These are phyloP conservation scores for Scortum barcoo DNA, from an alignment of 2,113 vertebrate species.

Conservation along the genomic window DNA sequence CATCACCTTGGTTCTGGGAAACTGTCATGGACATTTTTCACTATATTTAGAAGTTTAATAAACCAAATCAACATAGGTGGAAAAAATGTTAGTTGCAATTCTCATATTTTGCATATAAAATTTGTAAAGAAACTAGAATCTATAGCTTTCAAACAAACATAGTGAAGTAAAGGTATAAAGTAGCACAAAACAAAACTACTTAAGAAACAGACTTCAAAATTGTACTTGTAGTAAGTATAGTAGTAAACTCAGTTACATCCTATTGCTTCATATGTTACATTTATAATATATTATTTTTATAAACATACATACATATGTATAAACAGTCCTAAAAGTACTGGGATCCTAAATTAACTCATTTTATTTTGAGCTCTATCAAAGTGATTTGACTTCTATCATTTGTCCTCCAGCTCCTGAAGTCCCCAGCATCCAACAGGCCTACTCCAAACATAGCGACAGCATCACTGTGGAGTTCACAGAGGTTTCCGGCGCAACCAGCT, in stretches of 20 bases:
- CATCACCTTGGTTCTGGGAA: background rate
- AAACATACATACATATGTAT: background rate
- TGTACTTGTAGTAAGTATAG: too few relatives aligned
- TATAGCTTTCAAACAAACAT: background rate
- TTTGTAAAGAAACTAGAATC: background rate
- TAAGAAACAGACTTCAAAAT: too few relatives aligned
- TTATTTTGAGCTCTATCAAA: background rate
- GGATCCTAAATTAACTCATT: background rate
- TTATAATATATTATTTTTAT: background rate
- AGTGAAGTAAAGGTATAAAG: too few relatives aligned
- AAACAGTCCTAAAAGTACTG: background rate
- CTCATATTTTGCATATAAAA: background rate
- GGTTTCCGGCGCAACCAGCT: slow-evolving; percentile 87
- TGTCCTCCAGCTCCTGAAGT: slow-evolving; percentile 87
- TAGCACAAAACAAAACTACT: too few relatives aligned
- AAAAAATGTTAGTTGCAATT: background rate
- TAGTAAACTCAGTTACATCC: too few relatives aligned
- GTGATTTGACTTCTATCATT: background rate
- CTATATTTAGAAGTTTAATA: background rate
- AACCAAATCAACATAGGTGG: background rate
- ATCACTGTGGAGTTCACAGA: slow-evolving; percentile 91
- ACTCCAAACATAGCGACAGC: slow-evolving; percentile 92
- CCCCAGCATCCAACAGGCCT: slow-evolving; percentile 87
- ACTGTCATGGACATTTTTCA: background rate
- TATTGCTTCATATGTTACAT: too few relatives aligned